Evolutionary conservation across 1,140 invertebrate species (phyloP), one percentile per base, ranked within the genome.

Genomic region (Conopomorpha cramerella): DNA sequence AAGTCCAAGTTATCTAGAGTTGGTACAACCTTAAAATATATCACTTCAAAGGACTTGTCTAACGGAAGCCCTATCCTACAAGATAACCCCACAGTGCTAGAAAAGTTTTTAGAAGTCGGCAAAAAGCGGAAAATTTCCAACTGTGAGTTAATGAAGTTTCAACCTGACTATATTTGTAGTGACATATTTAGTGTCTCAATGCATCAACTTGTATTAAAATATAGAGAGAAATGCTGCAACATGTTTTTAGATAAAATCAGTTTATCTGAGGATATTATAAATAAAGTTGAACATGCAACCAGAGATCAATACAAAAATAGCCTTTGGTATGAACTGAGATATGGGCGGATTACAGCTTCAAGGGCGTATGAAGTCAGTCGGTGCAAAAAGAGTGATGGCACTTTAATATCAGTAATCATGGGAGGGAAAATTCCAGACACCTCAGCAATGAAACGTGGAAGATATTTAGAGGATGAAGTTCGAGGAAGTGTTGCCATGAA

Each of bases 341-440:
- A 36, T 37, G 51, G 28, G 4, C 4, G 13, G 6, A 11, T 30
- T 7, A 30, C 28, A 30, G 28, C 28, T 14, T 30, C 28, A 7
- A 30, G 49, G 29, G 39, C 46, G 11, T 49, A 28, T 40, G 49
- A 60, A 37, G 39, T 45, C 7, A 55, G 49, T 43, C 17, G 51
- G 0, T 67, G 61, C 18, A 41, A 55, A 39, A 53, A 29, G 0
- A 28, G 2, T 43, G 46, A 61, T 50, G 57, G 60, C 1, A 49
- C 43, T 13, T 40, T 64, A 3, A 36, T 62, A 0, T 29, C 45
- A 10, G 1, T 40, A 3, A 56, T 64, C 11, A 34, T 64, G 31
- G 57, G 59, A 1, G 57, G 26, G 11, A 56, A 52, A 43, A 45
- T 52, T 8, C 43, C 45, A 8, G 48, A 62, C 7, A 64, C 47